Percentiles rank a stretch among this genome's conserved stretches.
Conservation (phyloP, 2,888 invertebrate species). For the Melangyna quadrimaculata region DNA sequence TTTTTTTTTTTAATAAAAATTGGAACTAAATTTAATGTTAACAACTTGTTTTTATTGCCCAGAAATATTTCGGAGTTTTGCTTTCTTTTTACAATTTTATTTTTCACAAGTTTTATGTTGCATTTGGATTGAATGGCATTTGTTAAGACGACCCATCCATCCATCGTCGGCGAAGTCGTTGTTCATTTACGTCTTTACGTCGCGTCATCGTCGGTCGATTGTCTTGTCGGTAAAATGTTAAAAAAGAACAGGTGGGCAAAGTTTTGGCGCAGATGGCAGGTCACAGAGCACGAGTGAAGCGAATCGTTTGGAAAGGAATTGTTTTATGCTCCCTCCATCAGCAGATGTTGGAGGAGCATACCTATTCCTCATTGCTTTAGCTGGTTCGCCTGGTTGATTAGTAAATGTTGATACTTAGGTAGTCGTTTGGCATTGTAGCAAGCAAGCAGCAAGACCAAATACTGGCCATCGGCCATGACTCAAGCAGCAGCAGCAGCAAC, state of each 20-base stretch:
- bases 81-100: slow-evolving; percentile 40
- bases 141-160: not conserved
- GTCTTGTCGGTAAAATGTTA: slow-evolving; percentile 12
- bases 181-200: not conserved
- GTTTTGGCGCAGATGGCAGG: slow-evolving; percentile 52
- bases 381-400: slow-evolving; percentile 4
- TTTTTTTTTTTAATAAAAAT: not conserved
- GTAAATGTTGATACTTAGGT: slow-evolving; percentile 6
- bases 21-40: slow-evolving; percentile 38
- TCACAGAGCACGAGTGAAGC: slow-evolving; percentile 64
- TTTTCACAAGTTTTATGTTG: slow-evolving; percentile 1
- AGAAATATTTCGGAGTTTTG: slow-evolving; percentile 31
- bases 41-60: slow-evolving; percentile 30
- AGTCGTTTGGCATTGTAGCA: slow-evolving; percentile 10
- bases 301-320: slow-evolving; percentile 54
- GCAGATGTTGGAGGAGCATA: not conserved
- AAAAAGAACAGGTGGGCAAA: slow-evolving; percentile 61
- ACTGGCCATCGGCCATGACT: slow-evolving; percentile 43
- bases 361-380: not conserved
- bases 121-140: slow-evolving; percentile 14
- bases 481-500: not conserved
- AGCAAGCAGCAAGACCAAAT: slow-evolving; percentile 5
- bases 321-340: slow-evolving; percentile 1
- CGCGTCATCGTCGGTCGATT: not conserved
- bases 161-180: not conserved